Base-by-base conservation (phyloP, 2,797 vertebrate species). In the Pogoniulus pusillus region DNA sequence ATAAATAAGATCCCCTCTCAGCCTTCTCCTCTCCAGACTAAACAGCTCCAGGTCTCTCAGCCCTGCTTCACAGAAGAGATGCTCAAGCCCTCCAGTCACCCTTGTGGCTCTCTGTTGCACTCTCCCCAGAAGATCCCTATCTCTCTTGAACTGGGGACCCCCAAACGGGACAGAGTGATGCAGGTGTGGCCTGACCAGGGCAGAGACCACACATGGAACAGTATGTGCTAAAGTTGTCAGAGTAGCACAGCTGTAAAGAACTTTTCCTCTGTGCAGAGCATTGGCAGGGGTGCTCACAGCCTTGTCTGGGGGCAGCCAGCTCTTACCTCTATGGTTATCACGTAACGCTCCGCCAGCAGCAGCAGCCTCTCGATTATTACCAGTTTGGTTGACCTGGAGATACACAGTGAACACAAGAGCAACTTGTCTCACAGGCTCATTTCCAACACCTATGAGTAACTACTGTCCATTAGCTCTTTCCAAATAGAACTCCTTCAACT, bases 311-410 rank as follows among this genome's bases (percentile, higher is more conserved):
- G 73, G 39, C 74, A 86, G 62, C 72, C 32, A 7, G 23, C 22
- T 79, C 97, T 94, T 96, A 99, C 99, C 98, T 99, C 99, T 94
- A 99, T 99, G 72, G 99, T 99, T 96, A 99, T 99, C 94, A 99
- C 99, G 2, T 99, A 99, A 95, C 99, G 98, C 94, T 99, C 99
- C 80, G 99, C 99, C 97, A 99, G 93, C 91, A 99, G 98, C 94
- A 99, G 98, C 94, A 99, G 96, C 91, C 99, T 98, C 96, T 99
- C 99, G 63, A 99, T 99, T 97, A 99, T 99, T 87, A 99, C 98
- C 93, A 99, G 98, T 97, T 99, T 99, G 90, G 99, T 99, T 88
- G 99, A 99, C 97, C 99, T 99, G 92, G 5, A 91, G 77, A 89
- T 82, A 93, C 89, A 77, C 51, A 88, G 75, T 45, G 35, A 91